A percentile compares a stretch with the other conserved stretches of the same genome.
These are phyloP conservation scores for Danaus chrysippus DNA, from an alignment of 2,888 invertebrate species.

Conservation along the genomic window DNA sequence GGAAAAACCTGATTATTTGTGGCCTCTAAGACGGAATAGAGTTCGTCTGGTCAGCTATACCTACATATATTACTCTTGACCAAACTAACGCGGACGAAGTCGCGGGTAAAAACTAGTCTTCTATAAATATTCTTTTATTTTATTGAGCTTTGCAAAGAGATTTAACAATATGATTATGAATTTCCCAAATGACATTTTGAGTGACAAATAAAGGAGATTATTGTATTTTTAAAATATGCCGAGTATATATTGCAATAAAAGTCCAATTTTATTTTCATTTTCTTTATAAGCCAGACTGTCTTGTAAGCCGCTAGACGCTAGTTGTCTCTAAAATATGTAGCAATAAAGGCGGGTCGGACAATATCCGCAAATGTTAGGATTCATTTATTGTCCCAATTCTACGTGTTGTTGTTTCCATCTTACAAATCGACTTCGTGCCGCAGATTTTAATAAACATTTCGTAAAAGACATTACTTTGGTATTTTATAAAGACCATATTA, in stretches of 20 bases:
- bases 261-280: slow-evolving; percentile 19
- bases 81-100: too few relatives aligned
- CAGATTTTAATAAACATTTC: slow-evolving; percentile 56
- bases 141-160: too few relatives aligned
- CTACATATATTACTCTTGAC: too few relatives aligned
- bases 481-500: neutral
- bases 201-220: slow-evolving; percentile 26
- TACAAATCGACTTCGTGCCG: slow-evolving; percentile 51
- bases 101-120: too few relatives aligned
- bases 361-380: slow-evolving; percentile 64
- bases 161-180: too few relatives aligned
- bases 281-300: slow-evolving; percentile 6
- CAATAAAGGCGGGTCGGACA: slow-evolving; percentile 65
- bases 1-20: too few relatives aligned
- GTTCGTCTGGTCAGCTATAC: too few relatives aligned
- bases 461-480: slow-evolving; percentile 37
- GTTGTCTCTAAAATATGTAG: slow-evolving; percentile 63
- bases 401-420: slow-evolving; percentile 53
- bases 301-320: slow-evolving; percentile 26
- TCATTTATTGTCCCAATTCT: slow-evolving; percentile 63
- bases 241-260: slow-evolving; percentile 17
- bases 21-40: too few relatives aligned
- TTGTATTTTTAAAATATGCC: slow-evolving; percentile 7
- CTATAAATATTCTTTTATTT: too few relatives aligned
- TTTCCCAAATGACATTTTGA: neutral